Evolutionary conservation across 2,888 invertebrate genomes (phyloP).

Genomic region (Litoditis marina): DNA sequence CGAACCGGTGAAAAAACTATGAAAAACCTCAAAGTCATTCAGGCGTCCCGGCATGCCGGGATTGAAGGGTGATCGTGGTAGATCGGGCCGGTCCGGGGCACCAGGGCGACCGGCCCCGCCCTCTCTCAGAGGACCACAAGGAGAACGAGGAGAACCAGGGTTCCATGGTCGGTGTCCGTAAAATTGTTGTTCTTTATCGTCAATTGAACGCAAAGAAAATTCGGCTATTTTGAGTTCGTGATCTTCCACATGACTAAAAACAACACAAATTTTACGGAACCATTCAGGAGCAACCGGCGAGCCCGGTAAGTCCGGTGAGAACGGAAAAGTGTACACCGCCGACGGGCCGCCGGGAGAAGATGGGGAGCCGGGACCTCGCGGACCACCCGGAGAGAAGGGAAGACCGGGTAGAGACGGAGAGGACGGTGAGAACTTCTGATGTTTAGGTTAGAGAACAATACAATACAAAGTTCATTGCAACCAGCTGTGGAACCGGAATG

Average conservation of each 20-base stretch:
- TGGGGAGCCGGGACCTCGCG: conserved; percentile 33
- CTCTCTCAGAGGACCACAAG: conserved; percentile 28
- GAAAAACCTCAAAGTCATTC: neutral
- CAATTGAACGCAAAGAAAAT: neutral
- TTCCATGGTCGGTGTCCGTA: conserved; percentile 13
- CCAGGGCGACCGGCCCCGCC: conserved; percentile 33
- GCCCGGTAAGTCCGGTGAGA: conserved; percentile 31
- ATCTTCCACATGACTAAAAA: too few species aligned
- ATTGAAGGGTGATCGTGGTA: conserved; percentile 30
- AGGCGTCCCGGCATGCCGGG: conserved; percentile 27
- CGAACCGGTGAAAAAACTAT: neutral
- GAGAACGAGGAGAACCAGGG: conserved; percentile 32
- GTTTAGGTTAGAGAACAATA: too few species aligned
- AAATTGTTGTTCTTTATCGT: neutral
- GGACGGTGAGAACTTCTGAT: conserved; percentile 21
- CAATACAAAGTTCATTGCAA: neutral
- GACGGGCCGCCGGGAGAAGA: conserved; percentile 42
- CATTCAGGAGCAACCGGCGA: conserved; percentile 24
- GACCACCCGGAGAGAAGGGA: conserved; percentile 35
- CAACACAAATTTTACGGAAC: too few species aligned
- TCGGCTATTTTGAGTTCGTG: too few species aligned
- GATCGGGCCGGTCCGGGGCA: conserved; percentile 22
- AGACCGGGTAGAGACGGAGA: conserved; percentile 28
- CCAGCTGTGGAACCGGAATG: neutral
- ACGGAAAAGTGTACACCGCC: conserved; percentile 30